These are phyloP conservation scores for Dufourea novaeangliae DNA, from an alignment of 1,140 invertebrate genomes.

Conservation along the genomic window DNA sequence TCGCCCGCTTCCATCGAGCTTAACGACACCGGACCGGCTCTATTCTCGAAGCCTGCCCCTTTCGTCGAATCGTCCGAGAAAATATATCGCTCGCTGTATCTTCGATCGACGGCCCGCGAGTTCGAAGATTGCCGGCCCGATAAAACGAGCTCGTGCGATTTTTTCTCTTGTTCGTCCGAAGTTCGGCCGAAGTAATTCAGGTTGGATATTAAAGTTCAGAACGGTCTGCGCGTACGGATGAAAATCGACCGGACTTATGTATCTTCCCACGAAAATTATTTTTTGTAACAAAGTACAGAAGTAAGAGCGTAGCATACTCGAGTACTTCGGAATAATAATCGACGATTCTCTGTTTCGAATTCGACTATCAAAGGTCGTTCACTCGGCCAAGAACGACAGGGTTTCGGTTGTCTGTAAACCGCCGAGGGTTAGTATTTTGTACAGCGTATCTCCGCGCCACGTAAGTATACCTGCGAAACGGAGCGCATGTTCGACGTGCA, in stretches of 20 bases:
- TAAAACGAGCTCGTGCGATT: background rate
- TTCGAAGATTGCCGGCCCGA: background rate
- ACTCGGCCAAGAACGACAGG: slow-evolving; percentile 5
- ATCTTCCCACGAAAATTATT: no score
- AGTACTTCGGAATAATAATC: no score
- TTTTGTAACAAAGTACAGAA: no score
- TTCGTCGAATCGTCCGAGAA: background rate
- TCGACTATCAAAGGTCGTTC: no score
- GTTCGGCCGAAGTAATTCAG: no score
- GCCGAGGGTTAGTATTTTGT: background rate
- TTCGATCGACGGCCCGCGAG: background rate
- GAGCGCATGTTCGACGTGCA: slow-evolving; percentile 31
- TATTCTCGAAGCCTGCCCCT: background rate
- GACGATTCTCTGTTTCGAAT: no score
- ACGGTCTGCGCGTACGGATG: no score
- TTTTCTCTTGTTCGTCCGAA: background rate
- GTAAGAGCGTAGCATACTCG: no score
- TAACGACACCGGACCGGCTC: slow-evolving; percentile 18
- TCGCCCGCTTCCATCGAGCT: slow-evolving; percentile 29
- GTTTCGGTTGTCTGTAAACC: background rate
- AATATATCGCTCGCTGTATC: background rate
- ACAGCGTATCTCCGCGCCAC: background rate
- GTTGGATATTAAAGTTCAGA: no score
- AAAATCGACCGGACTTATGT: no score
- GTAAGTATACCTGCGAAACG: slow-evolving; percentile 8